Evolutionary conservation across 2,888 invertebrate genomes (phyloP), one percentile per base, ranked within the genome.

Genomic region (Agapetus fuscipes): DNA sequence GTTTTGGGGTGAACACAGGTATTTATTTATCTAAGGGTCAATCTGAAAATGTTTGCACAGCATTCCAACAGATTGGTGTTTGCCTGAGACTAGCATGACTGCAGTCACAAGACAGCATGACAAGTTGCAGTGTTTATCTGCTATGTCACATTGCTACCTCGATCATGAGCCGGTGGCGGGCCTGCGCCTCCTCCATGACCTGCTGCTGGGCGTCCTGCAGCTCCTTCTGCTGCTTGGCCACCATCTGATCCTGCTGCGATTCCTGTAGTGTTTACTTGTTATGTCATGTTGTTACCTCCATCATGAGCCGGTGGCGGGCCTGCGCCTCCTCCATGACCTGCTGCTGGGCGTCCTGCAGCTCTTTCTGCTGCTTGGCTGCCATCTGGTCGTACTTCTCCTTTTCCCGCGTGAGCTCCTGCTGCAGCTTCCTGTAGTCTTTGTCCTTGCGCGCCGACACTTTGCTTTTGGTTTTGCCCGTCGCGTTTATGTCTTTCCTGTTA

Each of bases 241-340:
- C 78, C 69, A 86, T 76, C 61, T 91, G 88, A 58, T 83, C 87
- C 59, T 86, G 94, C 64, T 96, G 95, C 57, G 66, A 57, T 91
- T 88, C 52, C 94, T 79, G 64, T 88, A 85, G 62, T 96, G 95
- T 62, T 94, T 93, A n/a, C n/a, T n/a, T n/a, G n/a, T n/a, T n/a
- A n/a, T n/a, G n/a, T n/a, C n/a, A n/a, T n/a, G n/a, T n/a, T 20
- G 26, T 15, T 45, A 69, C 69, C 68, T 97, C 96, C 94, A 95
- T 95, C 61, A 90, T 86, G 43, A 94, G 74, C 46, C 85, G 78
- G 51, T 84, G 72, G 47, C 68, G 58, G 7, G 76, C 70, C 53
- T 82, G 77, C 59, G 79, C 81, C 56, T 93, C 93, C 57, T 86
- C 88, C 44, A 78, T 77, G 32, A 89, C 71, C 59, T 85, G 83